Evolutionary conservation across 1,140 invertebrate species (phyloP).

Genomic region (Drosophila navojoa): DNA sequence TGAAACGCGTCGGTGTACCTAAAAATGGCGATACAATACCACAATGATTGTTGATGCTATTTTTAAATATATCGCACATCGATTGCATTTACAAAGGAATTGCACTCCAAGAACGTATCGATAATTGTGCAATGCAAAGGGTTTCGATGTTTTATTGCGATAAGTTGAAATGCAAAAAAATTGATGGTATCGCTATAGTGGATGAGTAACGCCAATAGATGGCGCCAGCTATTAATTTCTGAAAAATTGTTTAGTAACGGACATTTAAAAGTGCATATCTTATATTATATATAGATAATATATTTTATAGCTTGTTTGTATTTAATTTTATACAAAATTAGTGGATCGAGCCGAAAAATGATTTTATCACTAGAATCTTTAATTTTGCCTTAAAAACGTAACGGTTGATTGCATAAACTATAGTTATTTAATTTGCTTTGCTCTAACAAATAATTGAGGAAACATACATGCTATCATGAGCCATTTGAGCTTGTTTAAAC

Average conservation of each 20-base stretch:
- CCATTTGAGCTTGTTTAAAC: too few species aligned
- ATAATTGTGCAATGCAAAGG: background rate
- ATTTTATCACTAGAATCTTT: too few species aligned
- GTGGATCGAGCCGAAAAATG: too few species aligned
- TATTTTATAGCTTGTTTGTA: too few species aligned
- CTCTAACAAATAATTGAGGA: too few species aligned
- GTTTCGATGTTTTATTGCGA: slow-evolving; percentile 5
- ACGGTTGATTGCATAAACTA: too few species aligned
- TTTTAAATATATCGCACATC: slow-evolving; percentile 52
- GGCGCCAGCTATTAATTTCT: background rate
- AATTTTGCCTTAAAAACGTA: too few species aligned
- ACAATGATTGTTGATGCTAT: slow-evolving; percentile 43
- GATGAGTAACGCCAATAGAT: background rate
- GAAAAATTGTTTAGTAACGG: background rate
- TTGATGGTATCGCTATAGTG: background rate
- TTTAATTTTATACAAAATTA: too few species aligned
- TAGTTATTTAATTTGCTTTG: too few species aligned
- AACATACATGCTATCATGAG: too few species aligned
- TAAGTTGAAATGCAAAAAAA: background rate
- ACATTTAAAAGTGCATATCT: background rate
- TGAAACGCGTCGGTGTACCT: slow-evolving; percentile 22
- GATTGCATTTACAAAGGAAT: slow-evolving; percentile 6
- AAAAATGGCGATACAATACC: slow-evolving; percentile 40
- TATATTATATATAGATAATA: too few species aligned
- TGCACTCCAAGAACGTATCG: background rate